phyloP scores from a whole-genome alignment of 2,113 vertebrate species.

The Sphaerodactylus townsendi region DNA sequence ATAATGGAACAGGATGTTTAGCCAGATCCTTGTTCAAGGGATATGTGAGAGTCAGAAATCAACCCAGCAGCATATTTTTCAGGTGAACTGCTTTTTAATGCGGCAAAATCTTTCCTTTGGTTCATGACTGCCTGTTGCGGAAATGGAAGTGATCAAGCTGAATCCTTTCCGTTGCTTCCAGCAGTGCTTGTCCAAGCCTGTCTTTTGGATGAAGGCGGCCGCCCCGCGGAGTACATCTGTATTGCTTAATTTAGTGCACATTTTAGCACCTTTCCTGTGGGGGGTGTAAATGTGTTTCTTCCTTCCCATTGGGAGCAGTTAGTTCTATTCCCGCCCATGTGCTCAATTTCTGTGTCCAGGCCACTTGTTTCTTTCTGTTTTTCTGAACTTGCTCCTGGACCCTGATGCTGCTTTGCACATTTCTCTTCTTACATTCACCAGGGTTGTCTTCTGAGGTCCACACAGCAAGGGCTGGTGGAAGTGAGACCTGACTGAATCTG shows the following conservation, averaged over 20 bases:
- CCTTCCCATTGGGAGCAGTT: background rate
- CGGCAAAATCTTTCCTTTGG: too few relatives aligned
- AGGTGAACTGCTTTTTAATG: too few relatives aligned
- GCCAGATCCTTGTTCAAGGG: too few relatives aligned
- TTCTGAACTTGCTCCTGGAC: background rate
- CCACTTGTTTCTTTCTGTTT: background rate
- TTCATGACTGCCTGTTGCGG: too few relatives aligned
- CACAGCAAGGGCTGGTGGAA: background rate
- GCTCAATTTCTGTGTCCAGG: background rate
- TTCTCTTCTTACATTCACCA: background rate
- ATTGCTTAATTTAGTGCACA: background rate
- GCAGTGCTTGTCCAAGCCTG: too few relatives aligned
- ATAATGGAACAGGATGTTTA: too few relatives aligned
- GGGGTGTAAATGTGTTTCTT: background rate
- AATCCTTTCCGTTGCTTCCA: background rate
- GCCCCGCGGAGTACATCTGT: too few relatives aligned
- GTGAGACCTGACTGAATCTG: background rate
- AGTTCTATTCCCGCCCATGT: background rate
- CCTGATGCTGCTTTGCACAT: background rate
- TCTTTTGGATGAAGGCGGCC: too few relatives aligned
- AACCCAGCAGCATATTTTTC: too few relatives aligned
- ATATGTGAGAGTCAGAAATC: too few relatives aligned
- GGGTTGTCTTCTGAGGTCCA: background rate
- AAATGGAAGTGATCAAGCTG: too few relatives aligned
- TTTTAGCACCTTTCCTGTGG: background rate